phyloP scores from a whole-genome alignment of 1,140 invertebrate genomes.

The Euura saliciscinereae region DNA sequence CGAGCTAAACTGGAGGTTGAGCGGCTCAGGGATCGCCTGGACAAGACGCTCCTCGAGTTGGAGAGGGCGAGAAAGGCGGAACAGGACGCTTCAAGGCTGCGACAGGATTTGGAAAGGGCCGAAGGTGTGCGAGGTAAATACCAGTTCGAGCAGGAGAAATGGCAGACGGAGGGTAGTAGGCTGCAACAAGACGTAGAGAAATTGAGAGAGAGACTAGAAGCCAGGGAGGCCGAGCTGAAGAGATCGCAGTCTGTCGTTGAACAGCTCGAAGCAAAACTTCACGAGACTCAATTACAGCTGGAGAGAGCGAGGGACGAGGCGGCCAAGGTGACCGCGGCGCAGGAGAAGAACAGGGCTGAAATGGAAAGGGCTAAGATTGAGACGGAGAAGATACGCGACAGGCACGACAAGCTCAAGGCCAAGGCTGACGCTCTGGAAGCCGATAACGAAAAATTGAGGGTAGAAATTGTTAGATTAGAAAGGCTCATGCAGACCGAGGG shows the following conservation, averaged over 20 bases:
- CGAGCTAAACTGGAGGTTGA: slow-evolving; percentile 82
- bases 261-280: slow-evolving; percentile 77
- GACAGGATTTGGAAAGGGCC: slow-evolving; percentile 75
- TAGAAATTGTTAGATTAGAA: slow-evolving; percentile 72
- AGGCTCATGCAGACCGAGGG: slow-evolving; percentile 66
- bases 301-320: slow-evolving; percentile 80
- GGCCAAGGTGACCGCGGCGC: slow-evolving; percentile 70
- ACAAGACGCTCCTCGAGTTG: slow-evolving; percentile 80
- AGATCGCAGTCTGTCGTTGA: slow-evolving; percentile 68
- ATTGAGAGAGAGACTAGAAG: slow-evolving; percentile 75
- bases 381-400: slow-evolving; percentile 82
- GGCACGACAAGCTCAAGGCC: slow-evolving; percentile 80
- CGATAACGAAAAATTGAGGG: slow-evolving; percentile 75
- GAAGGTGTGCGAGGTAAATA: slow-evolving; percentile 85
- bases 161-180: slow-evolving; percentile 63
- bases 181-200: slow-evolving; percentile 72
- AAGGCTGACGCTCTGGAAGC: slow-evolving; percentile 73
- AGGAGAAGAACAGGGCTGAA: slow-evolving; percentile 80
- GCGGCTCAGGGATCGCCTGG: slow-evolving; percentile 79
- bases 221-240: slow-evolving; percentile 76
- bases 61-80: slow-evolving; percentile 73
- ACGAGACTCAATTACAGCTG: slow-evolving; percentile 79
- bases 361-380: slow-evolving; percentile 83
- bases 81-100: slow-evolving; percentile 69
- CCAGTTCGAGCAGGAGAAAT: slow-evolving; percentile 86